phyloP scores from a whole-genome alignment of 2,113 vertebrate species.

The Planiliza haematocheilus region DNA sequence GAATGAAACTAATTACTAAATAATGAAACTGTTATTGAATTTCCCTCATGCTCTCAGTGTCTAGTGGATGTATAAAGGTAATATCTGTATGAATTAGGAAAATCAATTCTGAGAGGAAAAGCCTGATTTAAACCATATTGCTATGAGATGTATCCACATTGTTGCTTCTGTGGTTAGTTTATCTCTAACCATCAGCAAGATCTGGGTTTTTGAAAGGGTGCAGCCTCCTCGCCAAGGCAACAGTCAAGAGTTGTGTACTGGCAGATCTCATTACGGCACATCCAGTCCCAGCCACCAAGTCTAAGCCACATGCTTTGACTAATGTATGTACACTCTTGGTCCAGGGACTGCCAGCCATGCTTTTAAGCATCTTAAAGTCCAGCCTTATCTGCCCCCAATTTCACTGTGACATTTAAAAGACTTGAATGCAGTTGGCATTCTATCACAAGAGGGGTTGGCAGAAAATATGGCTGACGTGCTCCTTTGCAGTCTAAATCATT shows the following conservation, averaged over 20 bases:
- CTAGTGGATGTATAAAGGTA: background rate
- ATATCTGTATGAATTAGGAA: too few relatives aligned
- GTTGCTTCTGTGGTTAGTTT: too few relatives aligned
- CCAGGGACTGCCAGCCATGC: background rate
- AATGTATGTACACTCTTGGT: background rate
- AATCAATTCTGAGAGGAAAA: too few relatives aligned
- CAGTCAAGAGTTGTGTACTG: background rate
- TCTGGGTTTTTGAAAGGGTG: background rate
- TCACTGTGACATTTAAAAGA: slow-evolving; percentile 28
- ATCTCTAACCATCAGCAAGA: background rate
- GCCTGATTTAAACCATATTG: too few relatives aligned
- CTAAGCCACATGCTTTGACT: background rate
- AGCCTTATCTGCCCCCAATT: slow-evolving; percentile 8
- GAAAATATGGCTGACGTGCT: background rate
- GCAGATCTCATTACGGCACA: slow-evolving; percentile 6
- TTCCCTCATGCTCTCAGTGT: background rate
- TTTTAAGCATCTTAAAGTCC: slow-evolving; percentile 11
- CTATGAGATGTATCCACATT: too few relatives aligned
- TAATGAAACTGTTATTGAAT: background rate
- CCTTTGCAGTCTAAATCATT: background rate
- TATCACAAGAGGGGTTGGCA: background rate
- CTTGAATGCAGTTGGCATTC: background rate
- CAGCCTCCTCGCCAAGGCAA: background rate
- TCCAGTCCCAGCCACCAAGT: background rate
- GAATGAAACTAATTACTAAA: background rate